phyloP scores from a whole-genome alignment of 2,888 invertebrate species.

The Helicoverpa assulta region DNA sequence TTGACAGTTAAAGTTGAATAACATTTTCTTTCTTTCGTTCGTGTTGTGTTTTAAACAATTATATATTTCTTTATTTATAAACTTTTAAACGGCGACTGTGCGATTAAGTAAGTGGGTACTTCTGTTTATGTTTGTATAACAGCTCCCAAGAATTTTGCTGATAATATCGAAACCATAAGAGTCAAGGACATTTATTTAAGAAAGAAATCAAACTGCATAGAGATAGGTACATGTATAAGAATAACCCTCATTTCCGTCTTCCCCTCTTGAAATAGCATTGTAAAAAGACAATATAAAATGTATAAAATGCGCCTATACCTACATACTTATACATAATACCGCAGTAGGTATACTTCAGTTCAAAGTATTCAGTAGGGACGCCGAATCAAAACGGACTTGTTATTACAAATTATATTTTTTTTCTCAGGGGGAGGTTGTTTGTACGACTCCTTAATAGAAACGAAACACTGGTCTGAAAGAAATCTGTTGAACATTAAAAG shows the following conservation, averaged over 20 bases:
- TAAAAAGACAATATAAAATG: slow-evolving; percentile 28
- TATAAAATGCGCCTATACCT: slow-evolving; percentile 14
- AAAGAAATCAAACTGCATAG: no score
- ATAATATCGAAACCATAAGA: no score
- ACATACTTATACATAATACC: slow-evolving; percentile 18
- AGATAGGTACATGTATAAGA: slow-evolving; percentile 5
- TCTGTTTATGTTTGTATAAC: no score
- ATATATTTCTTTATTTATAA: no score
- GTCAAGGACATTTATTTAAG: no score
- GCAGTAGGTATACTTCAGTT: slow-evolving; percentile 44
- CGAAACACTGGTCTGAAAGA: slow-evolving; percentile 73
- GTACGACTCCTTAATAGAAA: slow-evolving; percentile 80
- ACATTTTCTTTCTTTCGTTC: no score
- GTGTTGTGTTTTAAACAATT: no score
- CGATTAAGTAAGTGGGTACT: no score
- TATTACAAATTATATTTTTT: slow-evolving; percentile 83
- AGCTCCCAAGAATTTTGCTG: no score
- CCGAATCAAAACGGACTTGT: slow-evolving; percentile 78
- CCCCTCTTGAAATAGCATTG: slow-evolving; percentile 20
- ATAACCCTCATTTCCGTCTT: slow-evolving; percentile 19
- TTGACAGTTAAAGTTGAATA: no score
- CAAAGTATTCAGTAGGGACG: slow-evolving; percentile 60
- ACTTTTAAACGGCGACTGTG: no score
- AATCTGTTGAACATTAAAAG: slow-evolving; percentile 59
- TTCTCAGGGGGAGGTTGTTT: slow-evolving; percentile 77